A percentile compares a stretch with the other conserved stretches of the same genome.
Evolutionary conservation across 2,888 invertebrate genomes (phyloP).

Genomic region (Pheosia tremula): DNA sequence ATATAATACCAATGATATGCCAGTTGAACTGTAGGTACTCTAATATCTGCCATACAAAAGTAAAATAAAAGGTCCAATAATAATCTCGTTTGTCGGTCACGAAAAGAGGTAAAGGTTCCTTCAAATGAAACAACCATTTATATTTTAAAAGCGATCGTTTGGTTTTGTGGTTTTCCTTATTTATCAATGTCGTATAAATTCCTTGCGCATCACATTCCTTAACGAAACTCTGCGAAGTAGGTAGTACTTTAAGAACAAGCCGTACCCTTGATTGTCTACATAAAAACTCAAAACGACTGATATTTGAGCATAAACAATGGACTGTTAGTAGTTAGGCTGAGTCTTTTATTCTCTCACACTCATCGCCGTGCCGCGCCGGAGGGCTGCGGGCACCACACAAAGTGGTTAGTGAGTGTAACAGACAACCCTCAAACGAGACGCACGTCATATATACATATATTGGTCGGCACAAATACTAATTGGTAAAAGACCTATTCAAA

Average conservation of each 20-base stretch:
- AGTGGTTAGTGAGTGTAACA: constrained; percentile 62
- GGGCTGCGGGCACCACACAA: constrained; percentile 61
- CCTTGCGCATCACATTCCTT: constrained; percentile 18
- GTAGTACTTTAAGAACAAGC: constrained; percentile 19
- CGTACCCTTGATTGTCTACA: constrained; percentile 43
- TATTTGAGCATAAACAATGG: constrained; percentile 67
- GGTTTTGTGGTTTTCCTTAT: constrained; percentile 43
- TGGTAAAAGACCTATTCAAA: constrained; percentile 83
- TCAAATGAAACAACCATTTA: constrained; percentile 41
- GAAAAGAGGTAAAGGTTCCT: constrained; percentile 61
- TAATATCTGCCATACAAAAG: constrained; percentile 35
- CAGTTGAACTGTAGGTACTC: constrained; percentile 17
- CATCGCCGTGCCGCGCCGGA: constrained; percentile 51
- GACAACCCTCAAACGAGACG: constrained; percentile 61
- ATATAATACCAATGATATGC: constrained; percentile 34
- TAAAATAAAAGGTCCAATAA: constrained; percentile 36
- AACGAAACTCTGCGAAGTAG: neutral
- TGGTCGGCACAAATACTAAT: constrained; percentile 82
- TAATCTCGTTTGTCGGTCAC: constrained; percentile 53
- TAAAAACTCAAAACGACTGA: constrained; percentile 51
- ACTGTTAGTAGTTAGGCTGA: constrained; percentile 58
- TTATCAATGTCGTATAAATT: constrained; percentile 38
- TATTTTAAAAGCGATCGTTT: constrained; percentile 42
- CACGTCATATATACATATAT: constrained; percentile 52
- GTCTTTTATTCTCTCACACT: constrained; percentile 62